Conservation (phyloP, 2,888 invertebrate genomes). For the Andrena fulva region DNA sequence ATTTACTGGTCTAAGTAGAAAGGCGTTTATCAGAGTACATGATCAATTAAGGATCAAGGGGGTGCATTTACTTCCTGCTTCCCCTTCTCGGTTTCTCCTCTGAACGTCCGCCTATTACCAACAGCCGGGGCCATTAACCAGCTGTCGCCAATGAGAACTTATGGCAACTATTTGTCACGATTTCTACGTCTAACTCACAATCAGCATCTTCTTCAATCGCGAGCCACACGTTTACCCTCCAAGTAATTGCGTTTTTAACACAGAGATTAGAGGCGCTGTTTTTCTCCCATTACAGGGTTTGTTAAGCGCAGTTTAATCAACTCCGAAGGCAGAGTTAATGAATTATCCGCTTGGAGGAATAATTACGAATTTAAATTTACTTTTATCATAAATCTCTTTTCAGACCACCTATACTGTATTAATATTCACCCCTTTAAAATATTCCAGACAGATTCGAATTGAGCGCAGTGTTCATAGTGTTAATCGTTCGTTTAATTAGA, state of each 20-base stretch:
- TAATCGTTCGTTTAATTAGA: constrained; percentile 2
- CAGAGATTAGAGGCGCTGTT: constrained; percentile 5
- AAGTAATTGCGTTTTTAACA: neutral
- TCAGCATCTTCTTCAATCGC: constrained; percentile 5
- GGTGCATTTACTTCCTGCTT: constrained; percentile 53
- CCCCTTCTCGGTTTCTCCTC: constrained; percentile 39
- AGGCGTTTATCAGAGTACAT: neutral
- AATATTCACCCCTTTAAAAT: neutral
- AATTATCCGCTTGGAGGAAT: too few species aligned
- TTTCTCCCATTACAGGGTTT: neutral
- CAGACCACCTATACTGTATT: too few species aligned
- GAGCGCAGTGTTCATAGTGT: neutral
- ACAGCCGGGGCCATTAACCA: constrained; percentile 63
- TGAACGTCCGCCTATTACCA: constrained; percentile 49
- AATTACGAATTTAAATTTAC: too few species aligned
- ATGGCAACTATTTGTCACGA: constrained; percentile 42
- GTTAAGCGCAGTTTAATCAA: neutral
- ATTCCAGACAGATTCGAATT: neutral
- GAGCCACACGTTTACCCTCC: neutral
- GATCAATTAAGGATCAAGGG: constrained; percentile 32
- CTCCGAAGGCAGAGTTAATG: too few species aligned
- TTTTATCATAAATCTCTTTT: neutral
- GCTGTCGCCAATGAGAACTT: constrained; percentile 60
- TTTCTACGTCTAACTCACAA: constrained; percentile 35
- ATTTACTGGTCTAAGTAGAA: neutral